Conservation (phyloP, 2,797 vertebrate genomes). For the Spinibarbus caldwelli region DNA sequence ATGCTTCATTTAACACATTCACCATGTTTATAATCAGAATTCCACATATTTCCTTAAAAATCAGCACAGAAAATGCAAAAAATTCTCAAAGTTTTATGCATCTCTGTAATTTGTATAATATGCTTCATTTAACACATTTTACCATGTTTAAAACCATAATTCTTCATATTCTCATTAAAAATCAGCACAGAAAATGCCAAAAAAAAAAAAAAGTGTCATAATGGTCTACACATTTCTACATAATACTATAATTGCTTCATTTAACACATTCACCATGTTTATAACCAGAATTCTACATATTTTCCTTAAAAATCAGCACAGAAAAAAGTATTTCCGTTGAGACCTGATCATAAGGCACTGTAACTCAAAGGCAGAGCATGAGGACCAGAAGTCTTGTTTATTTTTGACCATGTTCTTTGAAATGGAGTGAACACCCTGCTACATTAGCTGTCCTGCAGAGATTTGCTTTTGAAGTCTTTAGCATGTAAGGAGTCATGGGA, state of each 20-base stretch:
- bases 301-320: background rate
- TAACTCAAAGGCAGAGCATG: background rate
- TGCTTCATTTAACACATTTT: background rate
- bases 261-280: background rate
- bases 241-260: background rate
- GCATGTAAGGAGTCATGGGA: slow-evolving; percentile 26
- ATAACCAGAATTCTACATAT: background rate
- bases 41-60: no score
- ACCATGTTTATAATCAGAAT: no score
- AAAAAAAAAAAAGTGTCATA: no score
- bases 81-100: background rate
- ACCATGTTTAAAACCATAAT: background rate
- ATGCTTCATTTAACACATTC: no score
- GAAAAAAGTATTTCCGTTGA: background rate
- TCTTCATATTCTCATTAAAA: no score
- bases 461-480: background rate
- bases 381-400: background rate
- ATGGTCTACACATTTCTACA: background rate
- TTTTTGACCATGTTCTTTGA: slow-evolving; percentile 23
- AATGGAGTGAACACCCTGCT: slow-evolving; percentile 1
- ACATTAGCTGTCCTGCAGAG: background rate
- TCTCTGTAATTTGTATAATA: background rate
- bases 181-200: background rate
- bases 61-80: no score
- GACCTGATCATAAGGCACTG: background rate